Base-by-base conservation (phyloP, 2,113 vertebrate species). In the Gymnogyps californianus region DNA sequence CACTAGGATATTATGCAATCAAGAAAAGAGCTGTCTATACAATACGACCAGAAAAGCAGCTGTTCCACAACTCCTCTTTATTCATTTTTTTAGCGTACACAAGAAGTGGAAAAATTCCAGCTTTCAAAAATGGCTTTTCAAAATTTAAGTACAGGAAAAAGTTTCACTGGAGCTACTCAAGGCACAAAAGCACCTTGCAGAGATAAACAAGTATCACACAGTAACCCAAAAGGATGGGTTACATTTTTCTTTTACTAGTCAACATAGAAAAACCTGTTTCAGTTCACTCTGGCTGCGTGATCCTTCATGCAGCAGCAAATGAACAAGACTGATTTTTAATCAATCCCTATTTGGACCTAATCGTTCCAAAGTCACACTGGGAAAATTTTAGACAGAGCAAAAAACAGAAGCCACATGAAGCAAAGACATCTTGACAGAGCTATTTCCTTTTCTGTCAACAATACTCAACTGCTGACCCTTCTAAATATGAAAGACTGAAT, bases 371-470 rank as follows among this genome's bases (percentile, higher is more conserved):
- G 22, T 61, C 61, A 78, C 36, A 82, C 7, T 16, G 24, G 44
- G 36, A 90, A 91, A 86, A 61, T 55, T 71, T 86, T 81, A 83
- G 32, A 54, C 1, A 71, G 16, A 84, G 52, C 38, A 79, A 87
- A 93, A 87, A n/a, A 9, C 19, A 65, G 61, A 65, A 96, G 78
- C 16, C 32, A 65, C 29, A 57, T 31, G 36, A 94, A 87, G 87
- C n/a, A 87, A 76, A 6, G 8, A 22, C 54, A 77, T 71, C 62
- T 77, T 61, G 58, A 70, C 49, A 94, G 93, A 83, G 64, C 28
- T 31, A 67, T 72, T 91, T 96, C 83, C 75, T 79, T 70, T 49
- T 87, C 81, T 89, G 77, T 85, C 81, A 95, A 66, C 83, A 91
- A 20, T 55, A 64, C 20, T 65, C 74, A 66, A 3, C 54, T 80